Evolutionary conservation across 2,888 invertebrate species (phyloP).

Genomic region (Trissoscelio sp.): DNA sequence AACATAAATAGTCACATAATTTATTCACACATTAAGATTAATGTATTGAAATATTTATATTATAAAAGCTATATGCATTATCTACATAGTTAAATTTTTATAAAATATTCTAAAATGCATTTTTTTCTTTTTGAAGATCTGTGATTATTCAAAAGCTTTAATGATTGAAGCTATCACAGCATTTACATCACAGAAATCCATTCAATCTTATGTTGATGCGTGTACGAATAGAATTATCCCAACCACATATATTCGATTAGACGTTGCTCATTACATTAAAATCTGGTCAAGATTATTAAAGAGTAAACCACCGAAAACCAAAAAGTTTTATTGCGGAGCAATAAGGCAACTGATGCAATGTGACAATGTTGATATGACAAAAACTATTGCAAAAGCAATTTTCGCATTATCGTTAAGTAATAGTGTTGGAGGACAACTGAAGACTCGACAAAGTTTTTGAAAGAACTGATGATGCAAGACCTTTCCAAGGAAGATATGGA

Average conservation of each 20-base stretch:
- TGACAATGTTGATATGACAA: background rate
- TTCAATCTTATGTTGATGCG: constrained; percentile 52
- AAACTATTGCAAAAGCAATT: background rate
- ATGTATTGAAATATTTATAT: too few species aligned
- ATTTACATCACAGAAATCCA: constrained; percentile 38
- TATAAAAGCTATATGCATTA: too few species aligned
- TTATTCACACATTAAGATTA: too few species aligned
- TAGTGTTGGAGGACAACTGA: background rate
- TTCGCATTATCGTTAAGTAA: background rate
- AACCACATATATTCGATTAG: constrained; percentile 54
- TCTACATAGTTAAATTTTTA: too few species aligned
- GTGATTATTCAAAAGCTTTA: constrained; percentile 16
- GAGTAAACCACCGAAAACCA: background rate
- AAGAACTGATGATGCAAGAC: background rate
- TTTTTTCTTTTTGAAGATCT: too few species aligned
- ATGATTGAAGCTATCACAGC: constrained; percentile 2
- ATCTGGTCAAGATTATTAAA: constrained; percentile 10
- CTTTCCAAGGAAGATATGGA: constrained; percentile 3
- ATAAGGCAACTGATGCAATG: constrained; percentile 6
- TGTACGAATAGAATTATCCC: constrained; percentile 30
- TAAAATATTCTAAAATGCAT: too few species aligned
- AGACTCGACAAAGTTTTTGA: background rate
- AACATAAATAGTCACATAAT: too few species aligned
- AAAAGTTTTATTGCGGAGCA: constrained; percentile 11
- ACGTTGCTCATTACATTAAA: constrained; percentile 65